Base-by-base conservation (phyloP, 1,140 invertebrate genomes). In the Oncopodura yosiiana region DNA sequence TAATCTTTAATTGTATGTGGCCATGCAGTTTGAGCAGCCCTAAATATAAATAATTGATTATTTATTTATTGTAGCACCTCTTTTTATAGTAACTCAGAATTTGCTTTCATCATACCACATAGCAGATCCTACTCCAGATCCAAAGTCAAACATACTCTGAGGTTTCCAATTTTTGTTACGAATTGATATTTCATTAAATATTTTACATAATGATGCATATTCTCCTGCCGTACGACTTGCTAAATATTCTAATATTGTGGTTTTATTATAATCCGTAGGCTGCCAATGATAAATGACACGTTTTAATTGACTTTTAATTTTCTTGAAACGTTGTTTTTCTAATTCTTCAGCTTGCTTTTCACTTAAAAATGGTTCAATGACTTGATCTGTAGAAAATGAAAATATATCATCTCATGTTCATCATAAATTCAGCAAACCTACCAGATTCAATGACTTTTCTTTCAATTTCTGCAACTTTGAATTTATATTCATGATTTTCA, bases 71-170 rank as follows among this genome's bases (percentile, higher is more conserved):
- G 21, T 41, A 49, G 2, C 24, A 21, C 14, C 23, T 21, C 18
- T 51, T 36, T 60, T 24, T 41, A 37, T 16, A 12, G 36, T 61
- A 21, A 29, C 8, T 43, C 24, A 30, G 41, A 26, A 42, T 3
- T 57, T 37, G 3, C n/a, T 24, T 19, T 45, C 5, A 48, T 16
- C 67, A 71, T 68, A 83, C 83, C 90, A 94, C 32, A 81, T 79
- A 0, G 79, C 82, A 26, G 86, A 84, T 2, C 89, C 90, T 39
- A 89, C 69, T 14, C 90, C 91, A 41, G 89, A 92, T 5, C 91
- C 91, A 73, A 91, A 93, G 71, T 94, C 90, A 67, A 91, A 85
- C 49, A 90, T 75, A 50, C 80, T 81, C 54, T 73, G 71, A 0
- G 90, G 90, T 39, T 73, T 70, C 69, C 87, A 94, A n/a, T 78